Evolutionary conservation across 2,888 invertebrate genomes (phyloP), one percentile per base, ranked within the genome.

Genomic region (Habroteleia sp.): DNA sequence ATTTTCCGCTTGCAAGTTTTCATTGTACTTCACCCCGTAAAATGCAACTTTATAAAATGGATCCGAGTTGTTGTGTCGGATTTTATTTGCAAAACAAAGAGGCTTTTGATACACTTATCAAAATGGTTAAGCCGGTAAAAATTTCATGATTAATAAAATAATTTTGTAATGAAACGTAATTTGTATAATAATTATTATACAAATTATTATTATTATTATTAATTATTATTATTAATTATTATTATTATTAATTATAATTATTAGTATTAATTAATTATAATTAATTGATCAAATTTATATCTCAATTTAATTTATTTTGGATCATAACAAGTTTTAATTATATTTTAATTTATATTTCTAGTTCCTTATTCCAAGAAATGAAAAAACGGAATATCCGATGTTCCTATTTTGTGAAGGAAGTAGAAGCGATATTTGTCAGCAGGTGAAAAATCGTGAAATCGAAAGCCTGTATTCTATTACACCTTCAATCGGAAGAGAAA

Each of bases 31-130:
- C 95, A 14, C 96, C 97, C 17, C 90, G 96, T 65, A 97, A 97
- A 89, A 92, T 97, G 89, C 92, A 94, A 74, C 91, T 96, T 10
- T 92, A 90, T 63, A 95, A 95, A 90, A 95, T 97, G 94, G 97
- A 97, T 89, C 97, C 97, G 6, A 96, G 96, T 77, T 97, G 96
- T 88, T 96, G 96, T 82, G 93, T 97, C 72, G 97, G 96, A 8
- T 97, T 97, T 88, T 97, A 96, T 89, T 93, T 96, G 83, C 91
- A 92, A 62, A 93, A 93, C 63, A 92, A 92, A 88, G 90, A 91
- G 73, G 94, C 96, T 80, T 95, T 96, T 88, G 92, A 94, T 80
- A 93, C 92, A 79, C 94, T 95, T 87, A 89, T 94, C 25, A 92
- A 93, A 86, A 91, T 91, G 76, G 93, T 94, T 52, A 92, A 93